These are phyloP conservation scores for Pontoporia blainvillei DNA, from an alignment of 2,113 vertebrate genomes.

Conservation along the genomic window DNA sequence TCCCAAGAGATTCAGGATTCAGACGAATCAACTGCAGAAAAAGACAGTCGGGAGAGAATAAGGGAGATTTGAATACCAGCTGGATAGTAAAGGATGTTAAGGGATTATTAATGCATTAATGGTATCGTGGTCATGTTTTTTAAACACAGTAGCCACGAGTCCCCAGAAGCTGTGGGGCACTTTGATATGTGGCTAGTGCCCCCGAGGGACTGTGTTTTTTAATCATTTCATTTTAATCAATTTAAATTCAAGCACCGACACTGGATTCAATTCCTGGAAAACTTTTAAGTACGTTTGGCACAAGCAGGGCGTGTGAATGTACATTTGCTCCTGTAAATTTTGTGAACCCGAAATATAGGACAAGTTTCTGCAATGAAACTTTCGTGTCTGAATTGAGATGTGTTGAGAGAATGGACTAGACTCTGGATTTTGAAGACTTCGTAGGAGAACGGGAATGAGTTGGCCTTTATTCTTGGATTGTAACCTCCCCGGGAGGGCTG, in stretches of 20 bases:
- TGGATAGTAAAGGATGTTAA: background rate
- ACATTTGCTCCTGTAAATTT: background rate
- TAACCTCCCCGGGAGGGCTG: background rate
- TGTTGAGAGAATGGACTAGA: background rate
- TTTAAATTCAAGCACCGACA: background rate
- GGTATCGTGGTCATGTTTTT: background rate
- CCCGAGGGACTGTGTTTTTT: background rate
- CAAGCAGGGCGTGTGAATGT: rapidly evolving
- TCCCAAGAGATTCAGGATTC: background rate
- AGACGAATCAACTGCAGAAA: background rate
- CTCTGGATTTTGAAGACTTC: background rate
- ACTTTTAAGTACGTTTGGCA: background rate
- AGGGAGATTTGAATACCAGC: background rate
- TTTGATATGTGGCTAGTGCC: background rate
- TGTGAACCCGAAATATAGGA: background rate
- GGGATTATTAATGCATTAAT: background rate
- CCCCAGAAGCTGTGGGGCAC: background rate
- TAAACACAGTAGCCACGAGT: background rate
- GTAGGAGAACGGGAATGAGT: too few species aligned
- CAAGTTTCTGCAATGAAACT: background rate
- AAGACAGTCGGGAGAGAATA: background rate
- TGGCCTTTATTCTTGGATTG: background rate
- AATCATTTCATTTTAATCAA: background rate
- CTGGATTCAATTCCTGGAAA: background rate
- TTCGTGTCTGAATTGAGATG: background rate